phyloP scores from a whole-genome alignment of 2,113 vertebrate species.

The Gadus macrocephalus region DNA sequence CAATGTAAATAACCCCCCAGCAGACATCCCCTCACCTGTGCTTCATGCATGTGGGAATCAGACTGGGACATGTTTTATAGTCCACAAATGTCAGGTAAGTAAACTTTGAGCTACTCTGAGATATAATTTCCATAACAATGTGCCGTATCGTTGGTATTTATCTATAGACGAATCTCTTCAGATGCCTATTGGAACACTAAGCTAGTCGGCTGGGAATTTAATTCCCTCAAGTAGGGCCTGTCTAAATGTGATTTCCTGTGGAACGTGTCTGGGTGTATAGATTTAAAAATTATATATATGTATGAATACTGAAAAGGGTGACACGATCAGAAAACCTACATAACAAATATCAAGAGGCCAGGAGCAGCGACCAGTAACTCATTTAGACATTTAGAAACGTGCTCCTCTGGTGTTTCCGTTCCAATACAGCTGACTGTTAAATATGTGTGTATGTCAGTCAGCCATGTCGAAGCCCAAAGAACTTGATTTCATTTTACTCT shows the following conservation, averaged over 20 bases:
- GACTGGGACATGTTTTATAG: slow-evolving; percentile 77
- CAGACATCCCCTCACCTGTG: slow-evolving; percentile 70
- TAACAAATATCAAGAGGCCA: slow-evolving; percentile 50
- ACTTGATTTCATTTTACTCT: slow-evolving; percentile 70
- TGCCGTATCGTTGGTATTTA: slow-evolving; percentile 75
- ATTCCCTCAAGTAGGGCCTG: slow-evolving; percentile 67
- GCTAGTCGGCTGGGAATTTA: slow-evolving; percentile 65
- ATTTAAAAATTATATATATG: slow-evolving; percentile 56
- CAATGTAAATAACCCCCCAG: slow-evolving; percentile 73
- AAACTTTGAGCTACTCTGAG: slow-evolving; percentile 69
- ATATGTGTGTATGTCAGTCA: slow-evolving; percentile 70
- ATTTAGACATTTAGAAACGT: slow-evolving; percentile 60
- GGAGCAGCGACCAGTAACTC: slow-evolving; percentile 59
- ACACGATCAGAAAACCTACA: slow-evolving; percentile 62
- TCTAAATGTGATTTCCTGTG: slow-evolving; percentile 76
- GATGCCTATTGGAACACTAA: slow-evolving; percentile 71
- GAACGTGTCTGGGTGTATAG: slow-evolving; percentile 75
- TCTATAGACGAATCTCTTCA: slow-evolving; percentile 60
- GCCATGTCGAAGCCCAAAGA: slow-evolving; percentile 79
- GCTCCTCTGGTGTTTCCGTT: slow-evolving; percentile 67
- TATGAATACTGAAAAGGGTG: slow-evolving; percentile 51
- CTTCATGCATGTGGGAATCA: slow-evolving; percentile 75
- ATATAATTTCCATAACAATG: slow-evolving; percentile 74
- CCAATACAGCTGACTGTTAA: slow-evolving; percentile 74
- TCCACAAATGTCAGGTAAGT: slow-evolving; percentile 79